phyloP scores from a whole-genome alignment of 2,888 invertebrate species.

The Thera britannica region DNA sequence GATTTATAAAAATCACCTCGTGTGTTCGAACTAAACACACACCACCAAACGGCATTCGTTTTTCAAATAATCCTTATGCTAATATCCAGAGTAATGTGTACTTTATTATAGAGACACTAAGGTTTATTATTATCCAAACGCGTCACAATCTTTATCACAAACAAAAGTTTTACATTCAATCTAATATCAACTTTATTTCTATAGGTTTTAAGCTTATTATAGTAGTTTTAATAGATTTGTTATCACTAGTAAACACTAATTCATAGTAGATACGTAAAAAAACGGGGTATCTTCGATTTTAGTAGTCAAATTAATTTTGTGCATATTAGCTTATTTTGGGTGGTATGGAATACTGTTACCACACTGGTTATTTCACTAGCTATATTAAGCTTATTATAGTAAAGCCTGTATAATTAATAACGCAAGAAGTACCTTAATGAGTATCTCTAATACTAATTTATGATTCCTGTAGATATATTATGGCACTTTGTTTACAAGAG shows the following conservation, averaged over 20 bases:
- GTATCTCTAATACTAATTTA: no score
- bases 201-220: conserved; percentile 4
- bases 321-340: not conserved
- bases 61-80: conserved; percentile 42
- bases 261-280: conserved; percentile 38
- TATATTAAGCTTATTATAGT: not conserved
- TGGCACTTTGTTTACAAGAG: no score
- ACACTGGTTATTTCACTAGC: not conserved
- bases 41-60: conserved; percentile 39
- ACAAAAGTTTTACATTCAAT: conserved; percentile 16
- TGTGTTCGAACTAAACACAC: conserved; percentile 39
- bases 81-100: conserved; percentile 12
- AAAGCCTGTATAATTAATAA: not conserved
- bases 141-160: conserved; percentile 25
- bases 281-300: conserved; percentile 40
- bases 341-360: not conserved
- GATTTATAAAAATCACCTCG: conserved; percentile 31
- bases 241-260: conserved; percentile 37
- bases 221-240: conserved; percentile 2
- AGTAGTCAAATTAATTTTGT: conserved; percentile 32
- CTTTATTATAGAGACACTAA: not conserved
- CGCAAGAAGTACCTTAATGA: no score
- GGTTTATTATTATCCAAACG: conserved; percentile 14
- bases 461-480: no score
- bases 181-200: not conserved